Conservation (phyloP, 2,888 invertebrate species). For the Cantharis flavilabris region DNA sequence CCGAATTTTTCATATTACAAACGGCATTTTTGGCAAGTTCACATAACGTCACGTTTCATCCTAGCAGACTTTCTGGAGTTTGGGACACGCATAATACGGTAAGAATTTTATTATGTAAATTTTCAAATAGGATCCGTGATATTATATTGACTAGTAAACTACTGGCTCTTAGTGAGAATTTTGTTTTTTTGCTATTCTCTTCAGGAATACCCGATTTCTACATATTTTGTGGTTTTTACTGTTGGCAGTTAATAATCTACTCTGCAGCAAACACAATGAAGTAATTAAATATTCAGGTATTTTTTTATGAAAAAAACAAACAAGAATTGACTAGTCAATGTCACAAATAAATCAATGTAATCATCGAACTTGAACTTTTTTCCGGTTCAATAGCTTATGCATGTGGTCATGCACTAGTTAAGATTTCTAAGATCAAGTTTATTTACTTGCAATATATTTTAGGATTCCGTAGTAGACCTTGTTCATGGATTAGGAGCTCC, state of each 20-base stretch:
- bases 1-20: constrained; percentile 69
- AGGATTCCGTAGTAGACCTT: constrained; percentile 78
- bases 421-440: background rate
- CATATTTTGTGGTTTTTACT: background rate
- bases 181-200: background rate
- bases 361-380: background rate
- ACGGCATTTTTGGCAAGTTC: constrained; percentile 69
- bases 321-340: background rate
- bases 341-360: background rate
- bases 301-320: background rate
- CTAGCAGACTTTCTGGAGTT: constrained; percentile 73
- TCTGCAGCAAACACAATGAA: background rate
- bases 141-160: background rate
- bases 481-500: constrained; percentile 73
- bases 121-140: background rate
- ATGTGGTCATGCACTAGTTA: background rate
- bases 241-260: background rate
- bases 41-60: constrained; percentile 73
- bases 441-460: constrained; percentile 30
- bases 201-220: background rate
- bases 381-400: background rate
- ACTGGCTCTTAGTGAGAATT: background rate
- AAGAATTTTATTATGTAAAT: constrained; percentile 46
- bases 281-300: background rate
- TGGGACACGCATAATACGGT: constrained; percentile 80